phyloP scores from a whole-genome alignment of 2,888 invertebrate species.

The Eucriotettix oculatus region DNA sequence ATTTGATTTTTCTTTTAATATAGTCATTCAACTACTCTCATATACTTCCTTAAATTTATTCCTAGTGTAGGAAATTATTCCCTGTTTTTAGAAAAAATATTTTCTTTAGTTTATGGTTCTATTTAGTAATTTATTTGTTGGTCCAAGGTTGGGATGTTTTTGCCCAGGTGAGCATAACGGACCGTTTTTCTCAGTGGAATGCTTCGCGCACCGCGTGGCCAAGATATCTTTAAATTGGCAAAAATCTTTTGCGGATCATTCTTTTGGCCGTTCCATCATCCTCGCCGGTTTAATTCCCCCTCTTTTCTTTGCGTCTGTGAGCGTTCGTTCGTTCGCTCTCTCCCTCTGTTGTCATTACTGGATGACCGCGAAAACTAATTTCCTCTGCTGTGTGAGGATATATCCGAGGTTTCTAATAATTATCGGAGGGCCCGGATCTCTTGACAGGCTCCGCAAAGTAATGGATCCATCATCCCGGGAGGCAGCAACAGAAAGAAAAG shows the following conservation, averaged over 20 bases:
- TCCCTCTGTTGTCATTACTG: slow-evolving; percentile 4
- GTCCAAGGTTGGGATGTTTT: no score
- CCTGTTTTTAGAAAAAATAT: no score
- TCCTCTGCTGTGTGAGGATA: slow-evolving; percentile 2
- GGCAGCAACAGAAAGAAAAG: slow-evolving; percentile 19
- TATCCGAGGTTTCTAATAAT: slow-evolving; percentile 10
- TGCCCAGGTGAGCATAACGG: no score
- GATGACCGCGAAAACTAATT: slow-evolving; percentile 9
- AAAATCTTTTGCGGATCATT: not conserved
- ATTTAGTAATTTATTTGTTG: no score
- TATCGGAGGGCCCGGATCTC: slow-evolving; percentile 8
- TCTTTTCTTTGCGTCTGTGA: not conserved
- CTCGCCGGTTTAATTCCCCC: not conserved
- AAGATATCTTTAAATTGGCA: not conserved
- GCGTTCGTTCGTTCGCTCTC: not conserved
- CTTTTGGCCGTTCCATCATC: slow-evolving; percentile 9
- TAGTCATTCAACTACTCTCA: no score
- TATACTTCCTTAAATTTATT: no score
- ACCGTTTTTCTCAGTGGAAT: no score
- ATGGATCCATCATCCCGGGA: slow-evolving; percentile 33
- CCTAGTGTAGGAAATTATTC: no score
- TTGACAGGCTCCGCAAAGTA: slow-evolving; percentile 27
- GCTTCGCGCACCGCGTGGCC: no score
- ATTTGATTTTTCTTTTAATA: no score
- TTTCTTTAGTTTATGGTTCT: no score